Conservation (phyloP, 2,797 vertebrate genomes). For the Muraenolepis orangiensis region DNA sequence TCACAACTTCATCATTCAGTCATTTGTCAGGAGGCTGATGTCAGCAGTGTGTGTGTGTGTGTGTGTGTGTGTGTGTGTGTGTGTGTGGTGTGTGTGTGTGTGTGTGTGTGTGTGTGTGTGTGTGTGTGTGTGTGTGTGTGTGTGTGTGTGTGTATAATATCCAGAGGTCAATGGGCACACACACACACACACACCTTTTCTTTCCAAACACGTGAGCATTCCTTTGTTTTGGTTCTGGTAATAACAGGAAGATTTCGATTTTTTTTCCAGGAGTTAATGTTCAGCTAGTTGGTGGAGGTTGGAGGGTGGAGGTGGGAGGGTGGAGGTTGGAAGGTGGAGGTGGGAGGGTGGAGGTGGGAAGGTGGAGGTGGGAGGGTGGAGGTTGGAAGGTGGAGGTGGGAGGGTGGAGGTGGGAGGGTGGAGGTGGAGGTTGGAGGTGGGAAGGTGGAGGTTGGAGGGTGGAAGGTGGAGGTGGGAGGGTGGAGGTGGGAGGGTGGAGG, state of each 20-base stretch:
- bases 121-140: constrained; percentile 1
- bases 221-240: not conserved
- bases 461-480: not conserved
- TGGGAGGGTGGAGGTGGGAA: not conserved
- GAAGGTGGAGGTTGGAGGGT: too few relatives aligned
- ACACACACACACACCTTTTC: not conserved
- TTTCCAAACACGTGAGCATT: not conserved
- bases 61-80: not conserved
- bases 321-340: too few relatives aligned
- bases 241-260: not conserved
- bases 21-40: not conserved
- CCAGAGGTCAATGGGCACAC: not conserved
- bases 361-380: not conserved
- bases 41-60: not conserved
- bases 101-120: not conserved
- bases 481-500: too few relatives aligned
- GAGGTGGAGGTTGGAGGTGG: too few relatives aligned
- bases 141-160: not conserved
- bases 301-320: not conserved
- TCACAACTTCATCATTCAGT: not conserved
- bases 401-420: too few relatives aligned
- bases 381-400: too few relatives aligned
- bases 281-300: not conserved
- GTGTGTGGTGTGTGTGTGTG: not conserved
- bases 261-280: not conserved